phyloP scores from a whole-genome alignment of 2,113 vertebrate species.

The Eulacestoma nigropectus region DNA sequence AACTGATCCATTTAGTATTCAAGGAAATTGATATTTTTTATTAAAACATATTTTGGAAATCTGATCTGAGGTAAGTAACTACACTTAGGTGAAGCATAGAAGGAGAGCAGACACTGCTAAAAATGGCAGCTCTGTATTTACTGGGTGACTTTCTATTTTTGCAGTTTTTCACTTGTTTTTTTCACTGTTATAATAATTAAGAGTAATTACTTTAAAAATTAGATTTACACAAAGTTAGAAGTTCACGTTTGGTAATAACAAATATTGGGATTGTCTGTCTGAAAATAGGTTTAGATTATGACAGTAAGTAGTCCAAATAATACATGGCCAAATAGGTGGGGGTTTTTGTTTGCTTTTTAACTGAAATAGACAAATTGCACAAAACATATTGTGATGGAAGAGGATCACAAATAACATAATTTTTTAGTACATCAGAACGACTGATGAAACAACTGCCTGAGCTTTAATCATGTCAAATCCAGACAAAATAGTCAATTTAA shows the following conservation, averaged over 20 bases:
- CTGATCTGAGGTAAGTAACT: slow-evolving; percentile 11
- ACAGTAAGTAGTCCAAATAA: background rate
- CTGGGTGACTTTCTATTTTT: background rate
- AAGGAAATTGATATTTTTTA: background rate
- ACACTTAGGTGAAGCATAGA: slow-evolving; percentile 56
- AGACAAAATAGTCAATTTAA: background rate
- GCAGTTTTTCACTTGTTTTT: background rate
- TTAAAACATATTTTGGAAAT: slow-evolving; percentile 3
- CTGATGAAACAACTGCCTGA: slow-evolving; percentile 47
- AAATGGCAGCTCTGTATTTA: background rate
- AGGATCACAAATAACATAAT: background rate
- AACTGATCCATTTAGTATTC: background rate
- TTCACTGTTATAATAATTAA: background rate
- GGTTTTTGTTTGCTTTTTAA: background rate
- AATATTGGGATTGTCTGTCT: background rate
- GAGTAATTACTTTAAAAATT: background rate
- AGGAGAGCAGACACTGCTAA: slow-evolving; percentile 7
- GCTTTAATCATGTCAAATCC: background rate
- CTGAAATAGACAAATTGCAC: background rate
- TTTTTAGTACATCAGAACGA: slow-evolving; percentile 14
- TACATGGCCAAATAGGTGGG: background rate
- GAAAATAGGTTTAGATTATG: background rate
- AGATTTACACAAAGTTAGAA: background rate
- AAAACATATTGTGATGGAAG: background rate
- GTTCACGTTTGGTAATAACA: background rate